Percentiles rank a stretch among this genome's conserved stretches.
These are phyloP conservation scores for Cryptoblepharus egeriae DNA, from an alignment of 2,797 vertebrate species.

Conservation along the genomic window DNA sequence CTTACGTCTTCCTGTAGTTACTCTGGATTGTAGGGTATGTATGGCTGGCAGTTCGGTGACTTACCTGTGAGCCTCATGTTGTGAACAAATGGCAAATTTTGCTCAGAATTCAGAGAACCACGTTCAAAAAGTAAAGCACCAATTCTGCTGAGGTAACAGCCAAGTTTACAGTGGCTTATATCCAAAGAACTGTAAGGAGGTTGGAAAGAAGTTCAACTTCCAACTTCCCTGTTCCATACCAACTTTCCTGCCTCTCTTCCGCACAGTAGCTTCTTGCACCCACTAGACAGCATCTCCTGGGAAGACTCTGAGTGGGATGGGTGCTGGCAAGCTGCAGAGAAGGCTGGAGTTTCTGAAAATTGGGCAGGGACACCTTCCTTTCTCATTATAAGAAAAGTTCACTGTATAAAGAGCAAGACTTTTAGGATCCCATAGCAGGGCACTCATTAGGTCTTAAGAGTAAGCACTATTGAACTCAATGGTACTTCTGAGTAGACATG, in stretches of 20 bases:
- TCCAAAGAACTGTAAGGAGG: background rate
- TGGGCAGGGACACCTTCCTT: background rate
- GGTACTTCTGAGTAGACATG: too few relatives aligned
- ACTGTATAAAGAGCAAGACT: background rate
- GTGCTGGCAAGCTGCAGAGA: too few relatives aligned
- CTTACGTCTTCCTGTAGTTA: too few relatives aligned
- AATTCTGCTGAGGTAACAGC: background rate
- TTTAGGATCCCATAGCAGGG: background rate
- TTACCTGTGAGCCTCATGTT: background rate
- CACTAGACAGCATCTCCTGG: too few relatives aligned
- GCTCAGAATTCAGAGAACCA: background rate
- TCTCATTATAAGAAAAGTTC: background rate
- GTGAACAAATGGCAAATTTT: background rate
- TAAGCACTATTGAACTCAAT: too few relatives aligned
- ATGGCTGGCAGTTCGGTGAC: background rate
- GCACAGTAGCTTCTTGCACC: too few relatives aligned
- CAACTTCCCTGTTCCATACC: too few relatives aligned
- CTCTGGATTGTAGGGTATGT: background rate
- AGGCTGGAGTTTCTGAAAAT: too few relatives aligned
- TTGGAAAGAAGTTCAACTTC: slow-evolving; percentile 6
- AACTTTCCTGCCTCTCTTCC: slow-evolving; percentile 1
- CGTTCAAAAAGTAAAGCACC: background rate
- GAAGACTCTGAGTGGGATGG: too few relatives aligned
- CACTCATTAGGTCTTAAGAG: background rate
- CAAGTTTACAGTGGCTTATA: background rate